Conservation (phyloP, 2,888 invertebrate species). For the Mesoligia furuncula region DNA sequence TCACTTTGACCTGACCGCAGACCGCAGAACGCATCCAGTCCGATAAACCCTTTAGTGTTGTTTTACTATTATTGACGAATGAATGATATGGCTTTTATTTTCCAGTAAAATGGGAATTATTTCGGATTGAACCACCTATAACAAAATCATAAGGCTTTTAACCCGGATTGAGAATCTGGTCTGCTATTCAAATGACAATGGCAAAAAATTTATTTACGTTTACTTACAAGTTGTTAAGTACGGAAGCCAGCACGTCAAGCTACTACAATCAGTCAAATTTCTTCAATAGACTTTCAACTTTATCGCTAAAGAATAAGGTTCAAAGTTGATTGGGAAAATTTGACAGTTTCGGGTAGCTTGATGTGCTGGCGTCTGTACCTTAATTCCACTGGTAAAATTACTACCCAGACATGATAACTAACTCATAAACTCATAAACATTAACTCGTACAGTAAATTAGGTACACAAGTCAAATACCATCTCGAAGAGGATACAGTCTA, state of each 20-base stretch:
- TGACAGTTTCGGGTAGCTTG: too few relatives aligned
- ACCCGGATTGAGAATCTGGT: not conserved
- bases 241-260: too few relatives aligned
- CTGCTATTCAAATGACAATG: not conserved
- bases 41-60: not conserved
- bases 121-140: not conserved
- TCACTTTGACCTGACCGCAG: too few relatives aligned
- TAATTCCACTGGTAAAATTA: not conserved
- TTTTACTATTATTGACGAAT: conserved; percentile 20
- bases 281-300: too few relatives aligned
- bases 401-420: not conserved
- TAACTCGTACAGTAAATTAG: not conserved
- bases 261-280: too few relatives aligned
- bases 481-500: conserved; percentile 24
- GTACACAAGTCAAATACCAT: conserved; percentile 12
- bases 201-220: not conserved
- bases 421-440: not conserved
- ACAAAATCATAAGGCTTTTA: not conserved
- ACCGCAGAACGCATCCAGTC: too few relatives aligned
- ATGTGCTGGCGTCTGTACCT: not conserved
- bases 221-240: not conserved
- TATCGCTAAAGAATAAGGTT: too few relatives aligned
- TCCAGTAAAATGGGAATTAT: not conserved
- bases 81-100: conserved; percentile 1
- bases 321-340: too few relatives aligned